A percentile compares a stretch with the other conserved stretches of the same genome.
These are phyloP conservation scores for Lepisosteus oculatus DNA, from an alignment of 2,113 vertebrate species.

Conservation along the genomic window DNA sequence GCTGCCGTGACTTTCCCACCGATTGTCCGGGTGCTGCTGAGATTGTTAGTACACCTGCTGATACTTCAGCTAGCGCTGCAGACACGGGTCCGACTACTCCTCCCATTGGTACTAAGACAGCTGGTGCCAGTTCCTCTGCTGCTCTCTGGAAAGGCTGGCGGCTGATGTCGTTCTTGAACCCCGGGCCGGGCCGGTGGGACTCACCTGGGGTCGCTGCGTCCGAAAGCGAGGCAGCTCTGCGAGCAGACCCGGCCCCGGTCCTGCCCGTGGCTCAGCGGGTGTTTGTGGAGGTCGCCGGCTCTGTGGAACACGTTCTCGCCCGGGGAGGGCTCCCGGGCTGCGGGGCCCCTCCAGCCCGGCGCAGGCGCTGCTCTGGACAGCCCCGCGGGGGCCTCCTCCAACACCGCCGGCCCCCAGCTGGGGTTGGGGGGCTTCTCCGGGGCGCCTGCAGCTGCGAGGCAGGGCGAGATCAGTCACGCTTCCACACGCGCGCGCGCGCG, in stretches of 20 bases:
- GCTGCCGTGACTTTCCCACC: no score
- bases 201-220: conserved; percentile 68
- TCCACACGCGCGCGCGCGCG: no score
- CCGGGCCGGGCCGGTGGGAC: conserved; percentile 13
- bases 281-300: conserved; percentile 60
- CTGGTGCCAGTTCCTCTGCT: background rate
- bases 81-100: no score
- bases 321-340: conserved; percentile 48
- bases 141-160: background rate
- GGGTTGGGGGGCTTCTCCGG: no score
- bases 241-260: conserved; percentile 57
- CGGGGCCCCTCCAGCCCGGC: background rate
- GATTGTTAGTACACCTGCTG: no score
- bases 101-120: background rate
- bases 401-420: background rate
- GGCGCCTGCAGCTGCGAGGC: no score
- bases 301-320: conserved; percentile 65
- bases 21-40: no score
- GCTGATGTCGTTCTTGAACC: background rate
- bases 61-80: no score
- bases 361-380: conserved; percentile 1
- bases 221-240: conserved; percentile 65
- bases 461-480: no score
- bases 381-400: conserved; percentile 6
- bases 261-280: conserved; percentile 63